A percentile compares a stretch with the other conserved stretches of the same genome.
Conservation (phyloP, 92 coral and sea anemone genomes). For the Epizoanthus rinbou region DNA sequence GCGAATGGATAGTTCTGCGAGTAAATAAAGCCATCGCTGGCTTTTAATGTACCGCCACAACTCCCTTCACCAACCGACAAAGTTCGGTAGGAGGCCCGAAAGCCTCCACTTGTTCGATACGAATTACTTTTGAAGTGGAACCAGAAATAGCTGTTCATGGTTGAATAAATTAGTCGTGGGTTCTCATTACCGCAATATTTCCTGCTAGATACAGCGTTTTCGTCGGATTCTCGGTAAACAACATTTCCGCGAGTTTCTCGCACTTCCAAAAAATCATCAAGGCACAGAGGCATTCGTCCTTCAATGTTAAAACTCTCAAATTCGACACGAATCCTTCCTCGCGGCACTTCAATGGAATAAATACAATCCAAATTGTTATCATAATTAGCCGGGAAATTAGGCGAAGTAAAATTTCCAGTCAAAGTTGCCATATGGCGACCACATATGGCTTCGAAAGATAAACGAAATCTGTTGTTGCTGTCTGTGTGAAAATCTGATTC, state of each 20-base stretch:
- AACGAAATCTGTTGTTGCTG: slow-evolving; percentile 68
- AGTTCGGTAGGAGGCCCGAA: slow-evolving; percentile 71
- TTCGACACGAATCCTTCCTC: slow-evolving; percentile 80
- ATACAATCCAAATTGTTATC: slow-evolving; percentile 71
- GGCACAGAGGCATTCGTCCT: slow-evolving; percentile 76
- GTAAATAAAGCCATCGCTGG: slow-evolving; percentile 67
- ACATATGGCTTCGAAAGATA: slow-evolving; percentile 80
- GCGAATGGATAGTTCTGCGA: slow-evolving; percentile 83
- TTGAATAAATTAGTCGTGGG: slow-evolving; percentile 80
- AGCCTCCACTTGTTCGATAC: slow-evolving; percentile 59
- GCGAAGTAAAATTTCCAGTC: slow-evolving; percentile 73
- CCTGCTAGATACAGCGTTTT: slow-evolving; percentile 45
- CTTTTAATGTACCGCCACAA: slow-evolving; percentile 66
- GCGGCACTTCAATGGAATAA: slow-evolving; percentile 85
- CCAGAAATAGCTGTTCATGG: slow-evolving; percentile 69
- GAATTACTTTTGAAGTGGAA: slow-evolving; percentile 74
- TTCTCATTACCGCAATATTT: slow-evolving; percentile 84
- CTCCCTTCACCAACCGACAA: slow-evolving; percentile 79
- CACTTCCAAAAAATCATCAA: slow-evolving; percentile 76
- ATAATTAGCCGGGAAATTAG: slow-evolving; percentile 67
- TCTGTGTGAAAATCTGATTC: slow-evolving; percentile 75
- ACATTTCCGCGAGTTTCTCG: slow-evolving; percentile 75
- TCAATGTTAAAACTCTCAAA: slow-evolving; percentile 76
- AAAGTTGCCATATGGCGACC: slow-evolving; percentile 71
- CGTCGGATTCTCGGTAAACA: slow-evolving; percentile 49